Percentiles rank a stretch among this genome's conserved stretches.
Conservation (phyloP, 2,113 vertebrate genomes). For the Puntigrus tetrazona region DNA sequence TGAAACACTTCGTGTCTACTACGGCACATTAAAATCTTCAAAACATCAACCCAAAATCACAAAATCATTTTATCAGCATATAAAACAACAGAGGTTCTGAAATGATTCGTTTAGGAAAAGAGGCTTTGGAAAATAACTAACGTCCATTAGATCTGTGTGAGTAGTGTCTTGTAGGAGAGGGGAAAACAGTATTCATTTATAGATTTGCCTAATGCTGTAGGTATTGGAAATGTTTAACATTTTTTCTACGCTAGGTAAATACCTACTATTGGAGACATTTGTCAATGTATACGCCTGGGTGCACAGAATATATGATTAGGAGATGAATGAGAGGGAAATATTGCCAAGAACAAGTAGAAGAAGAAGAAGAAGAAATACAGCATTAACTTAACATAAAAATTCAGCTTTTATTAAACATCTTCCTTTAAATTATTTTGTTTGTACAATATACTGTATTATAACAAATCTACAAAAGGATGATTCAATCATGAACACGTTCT, state of each 20-base stretch:
- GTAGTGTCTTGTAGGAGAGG: conserved; percentile 29
- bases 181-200: conserved; percentile 58
- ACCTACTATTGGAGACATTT: conserved; percentile 80
- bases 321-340: conserved; percentile 72
- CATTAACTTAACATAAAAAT: background rate
- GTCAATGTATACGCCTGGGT: conserved; percentile 78
- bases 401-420: background rate
- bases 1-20: conserved; percentile 45
- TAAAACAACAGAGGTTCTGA: background rate
- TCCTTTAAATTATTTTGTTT: background rate
- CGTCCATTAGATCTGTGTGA: background rate
- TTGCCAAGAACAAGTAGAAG: conserved; percentile 69
- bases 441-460: background rate
- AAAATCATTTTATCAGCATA: background rate
- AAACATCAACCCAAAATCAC: conserved; percentile 3
- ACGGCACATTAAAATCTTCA: background rate
- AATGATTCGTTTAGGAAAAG: background rate
- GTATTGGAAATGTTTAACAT: conserved; percentile 75
- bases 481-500: background rate
- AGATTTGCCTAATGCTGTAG: conserved; percentile 69
- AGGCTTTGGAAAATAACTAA: conserved; percentile 5
- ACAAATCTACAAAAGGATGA: background rate
- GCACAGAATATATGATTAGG: conserved; percentile 82
- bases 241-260: conserved; percentile 78
- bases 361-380: conserved; percentile 35